phyloP scores from a whole-genome alignment of 1,140 invertebrate genomes.

The Drusus annulatus region DNA sequence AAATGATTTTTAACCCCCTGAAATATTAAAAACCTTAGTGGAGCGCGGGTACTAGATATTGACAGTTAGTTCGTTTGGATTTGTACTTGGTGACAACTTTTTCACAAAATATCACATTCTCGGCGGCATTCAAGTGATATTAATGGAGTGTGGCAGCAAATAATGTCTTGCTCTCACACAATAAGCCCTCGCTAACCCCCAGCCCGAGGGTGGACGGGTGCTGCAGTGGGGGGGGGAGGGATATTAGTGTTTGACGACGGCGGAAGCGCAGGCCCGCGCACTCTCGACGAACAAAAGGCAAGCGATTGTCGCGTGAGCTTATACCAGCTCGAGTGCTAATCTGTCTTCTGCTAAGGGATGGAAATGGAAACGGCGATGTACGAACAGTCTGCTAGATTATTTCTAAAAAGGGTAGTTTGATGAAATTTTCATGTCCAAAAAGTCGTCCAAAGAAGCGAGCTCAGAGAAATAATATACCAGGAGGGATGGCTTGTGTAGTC shows the following conservation, averaged over 20 bases:
- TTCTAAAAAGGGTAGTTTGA: too few relatives aligned
- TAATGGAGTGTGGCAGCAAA: slow-evolving; percentile 27
- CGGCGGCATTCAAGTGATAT: slow-evolving; percentile 20
- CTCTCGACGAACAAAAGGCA: slow-evolving; percentile 53
- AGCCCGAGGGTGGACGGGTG: background rate
- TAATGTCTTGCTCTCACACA: slow-evolving; percentile 10
- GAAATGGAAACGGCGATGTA: background rate
- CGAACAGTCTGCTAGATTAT: too few relatives aligned
- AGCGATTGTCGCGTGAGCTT: slow-evolving; percentile 49
- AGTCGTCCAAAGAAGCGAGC: too few relatives aligned
- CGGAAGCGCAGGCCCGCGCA: background rate
- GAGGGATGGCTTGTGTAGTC: too few relatives aligned
- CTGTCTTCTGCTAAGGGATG: slow-evolving; percentile 44
- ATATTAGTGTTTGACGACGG: slow-evolving; percentile 46
- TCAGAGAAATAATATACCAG: too few relatives aligned
- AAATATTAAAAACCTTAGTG: too few relatives aligned
- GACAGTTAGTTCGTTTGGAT: too few relatives aligned
- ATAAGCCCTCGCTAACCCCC: background rate
- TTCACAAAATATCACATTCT: background rate
- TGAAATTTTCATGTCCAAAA: too few relatives aligned
- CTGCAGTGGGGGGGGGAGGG: background rate
- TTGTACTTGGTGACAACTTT: background rate
- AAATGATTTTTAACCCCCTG: too few relatives aligned
- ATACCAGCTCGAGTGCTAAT: slow-evolving; percentile 52
- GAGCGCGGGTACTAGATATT: too few relatives aligned